A percentile compares a stretch with the other conserved stretches of the same genome.
phyloP scores from a whole-genome alignment of 2,888 invertebrate species.

The Diabrotica balteata region DNA sequence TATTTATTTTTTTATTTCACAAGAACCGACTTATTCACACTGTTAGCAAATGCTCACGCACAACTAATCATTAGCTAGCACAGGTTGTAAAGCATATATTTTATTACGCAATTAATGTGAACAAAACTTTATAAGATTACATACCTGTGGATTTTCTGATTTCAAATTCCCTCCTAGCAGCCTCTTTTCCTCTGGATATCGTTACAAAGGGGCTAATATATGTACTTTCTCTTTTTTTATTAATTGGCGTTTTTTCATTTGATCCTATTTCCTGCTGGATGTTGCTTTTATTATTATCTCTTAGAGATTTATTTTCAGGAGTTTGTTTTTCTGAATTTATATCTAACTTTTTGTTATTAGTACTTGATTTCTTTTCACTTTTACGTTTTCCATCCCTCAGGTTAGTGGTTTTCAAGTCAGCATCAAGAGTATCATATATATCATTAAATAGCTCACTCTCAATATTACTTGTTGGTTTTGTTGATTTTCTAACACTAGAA shows the following conservation, averaged over 20 bases:
- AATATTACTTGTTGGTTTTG: not conserved
- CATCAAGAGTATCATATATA: too few species aligned
- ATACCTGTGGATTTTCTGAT: constrained; percentile 46
- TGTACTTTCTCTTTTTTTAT: not conserved
- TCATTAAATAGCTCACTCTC: too few species aligned
- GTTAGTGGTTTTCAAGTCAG: not conserved
- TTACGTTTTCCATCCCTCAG: constrained; percentile 9
- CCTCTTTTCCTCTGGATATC: constrained; percentile 67
- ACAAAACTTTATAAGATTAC: too few species aligned
- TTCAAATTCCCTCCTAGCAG: constrained; percentile 64
- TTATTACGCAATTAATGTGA: too few species aligned
- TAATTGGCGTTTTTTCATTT: constrained; percentile 2
- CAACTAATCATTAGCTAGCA: too few species aligned
- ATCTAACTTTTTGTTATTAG: not conserved
- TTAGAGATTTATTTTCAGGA: not conserved
- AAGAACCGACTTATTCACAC: too few species aligned
- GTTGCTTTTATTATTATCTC: not conserved
- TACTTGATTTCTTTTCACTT: not conserved
- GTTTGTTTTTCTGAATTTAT: not conserved
- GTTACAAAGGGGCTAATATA: constrained; percentile 68
- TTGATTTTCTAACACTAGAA: constrained; percentile 9
- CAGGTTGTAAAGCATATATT: too few species aligned
- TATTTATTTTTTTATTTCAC: too few species aligned
- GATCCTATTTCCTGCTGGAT: too few species aligned
- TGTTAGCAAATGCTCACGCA: too few species aligned